These are phyloP conservation scores for Petrophora chlorosata DNA, from an alignment of 2,888 invertebrate genomes.

Conservation along the genomic window DNA sequence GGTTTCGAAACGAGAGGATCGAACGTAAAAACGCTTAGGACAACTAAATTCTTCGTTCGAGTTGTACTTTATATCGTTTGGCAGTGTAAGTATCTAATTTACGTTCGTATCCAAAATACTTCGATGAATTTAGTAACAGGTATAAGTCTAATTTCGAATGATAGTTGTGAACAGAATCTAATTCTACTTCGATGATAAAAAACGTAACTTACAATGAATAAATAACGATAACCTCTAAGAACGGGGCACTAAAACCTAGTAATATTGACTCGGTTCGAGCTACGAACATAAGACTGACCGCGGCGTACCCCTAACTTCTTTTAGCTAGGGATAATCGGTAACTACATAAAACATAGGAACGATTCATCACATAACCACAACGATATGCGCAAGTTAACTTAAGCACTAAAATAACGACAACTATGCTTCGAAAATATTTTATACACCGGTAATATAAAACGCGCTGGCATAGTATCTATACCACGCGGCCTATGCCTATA, in stretches of 20 bases:
- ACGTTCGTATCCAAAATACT: constrained; percentile 28
- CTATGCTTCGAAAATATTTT: constrained; percentile 54
- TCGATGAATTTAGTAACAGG: constrained; percentile 1
- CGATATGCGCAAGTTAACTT: constrained; percentile 77
- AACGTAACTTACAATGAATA: constrained; percentile 64
- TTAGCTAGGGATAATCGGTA: constrained; percentile 44
- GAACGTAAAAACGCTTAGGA: constrained; percentile 49
- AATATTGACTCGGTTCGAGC: constrained; percentile 62
- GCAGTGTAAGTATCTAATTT: constrained; percentile 64
- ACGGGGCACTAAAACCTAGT: constrained; percentile 51
- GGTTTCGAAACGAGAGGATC: constrained; percentile 46
- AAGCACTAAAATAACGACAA: constrained; percentile 64
- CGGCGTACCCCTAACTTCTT: constrained; percentile 52
- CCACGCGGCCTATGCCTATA: constrained; percentile 51
- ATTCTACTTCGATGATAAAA: constrained; percentile 51
- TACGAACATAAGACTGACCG: constrained; percentile 71
- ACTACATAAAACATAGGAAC: constrained; percentile 69
- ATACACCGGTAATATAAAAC: constrained; percentile 49
- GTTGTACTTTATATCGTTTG: constrained; percentile 72
- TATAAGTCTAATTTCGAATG: constrained; percentile 24
- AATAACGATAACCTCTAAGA: constrained; percentile 66
- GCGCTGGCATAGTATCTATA: constrained; percentile 36
- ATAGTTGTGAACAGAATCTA: constrained; percentile 8
- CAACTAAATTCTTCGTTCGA: constrained; percentile 53
- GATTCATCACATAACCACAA: constrained; percentile 72